A percentile compares a stretch with the other conserved stretches of the same genome.
Conservation (phyloP, 1,140 invertebrate species). For the Capitella teleta region DNA sequence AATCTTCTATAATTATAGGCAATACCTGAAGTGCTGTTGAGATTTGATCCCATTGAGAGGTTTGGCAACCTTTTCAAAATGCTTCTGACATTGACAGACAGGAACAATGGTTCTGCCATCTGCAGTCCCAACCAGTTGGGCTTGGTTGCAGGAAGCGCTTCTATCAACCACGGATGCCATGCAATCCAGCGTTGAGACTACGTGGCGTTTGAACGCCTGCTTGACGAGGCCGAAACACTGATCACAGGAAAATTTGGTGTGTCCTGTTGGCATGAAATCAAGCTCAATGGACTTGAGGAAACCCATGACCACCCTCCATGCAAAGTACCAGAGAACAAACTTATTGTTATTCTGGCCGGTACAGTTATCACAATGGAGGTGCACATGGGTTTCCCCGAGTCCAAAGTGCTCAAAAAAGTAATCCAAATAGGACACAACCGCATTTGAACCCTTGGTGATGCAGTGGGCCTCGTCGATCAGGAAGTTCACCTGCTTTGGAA, state of each 20-base stretch:
- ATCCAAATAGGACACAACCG: conserved; percentile 13
- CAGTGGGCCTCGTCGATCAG: too few relatives aligned
- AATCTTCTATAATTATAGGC: too few relatives aligned
- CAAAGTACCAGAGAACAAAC: conserved; percentile 18
- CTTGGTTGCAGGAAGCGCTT: neutral
- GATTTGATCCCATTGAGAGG: neutral
- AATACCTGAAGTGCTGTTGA: too few relatives aligned
- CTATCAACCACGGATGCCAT: neutral
- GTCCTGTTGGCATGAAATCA: conserved; percentile 18
- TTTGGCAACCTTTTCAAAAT: neutral
- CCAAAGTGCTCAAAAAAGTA: conserved; percentile 14
- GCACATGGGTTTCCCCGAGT: conserved; percentile 10
- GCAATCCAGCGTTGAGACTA: neutral
- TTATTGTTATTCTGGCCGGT: conserved; percentile 22
- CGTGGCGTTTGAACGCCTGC: conserved; percentile 5
- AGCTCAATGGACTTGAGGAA: conserved; percentile 11
- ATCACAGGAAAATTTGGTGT: too few relatives aligned
- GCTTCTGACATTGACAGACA: neutral
- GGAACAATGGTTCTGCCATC: neutral
- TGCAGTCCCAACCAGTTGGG: conserved; percentile 1
- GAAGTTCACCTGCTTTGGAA: conserved; percentile 14
- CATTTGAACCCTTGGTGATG: too few relatives aligned
- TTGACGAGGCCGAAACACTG: conserved; percentile 24
- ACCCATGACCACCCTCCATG: conserved; percentile 15
- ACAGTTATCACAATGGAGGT: conserved; percentile 4